A percentile compares a stretch with the other conserved stretches of the same genome.
phyloP scores from a whole-genome alignment of 2,888 invertebrate species.

The Orchesella flavescens region DNA sequence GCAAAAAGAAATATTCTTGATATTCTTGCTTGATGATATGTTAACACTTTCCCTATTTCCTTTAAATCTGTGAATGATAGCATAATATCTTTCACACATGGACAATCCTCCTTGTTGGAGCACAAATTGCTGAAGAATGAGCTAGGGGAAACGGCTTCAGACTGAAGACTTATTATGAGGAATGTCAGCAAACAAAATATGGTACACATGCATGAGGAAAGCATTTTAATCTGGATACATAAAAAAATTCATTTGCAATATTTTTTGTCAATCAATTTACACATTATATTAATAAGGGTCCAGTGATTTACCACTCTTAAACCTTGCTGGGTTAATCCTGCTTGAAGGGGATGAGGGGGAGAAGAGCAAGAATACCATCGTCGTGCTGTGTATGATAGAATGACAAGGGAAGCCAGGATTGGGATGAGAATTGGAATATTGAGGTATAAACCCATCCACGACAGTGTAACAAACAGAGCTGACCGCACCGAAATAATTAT shows the following conservation, averaged over 20 bases:
- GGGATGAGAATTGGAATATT: background rate
- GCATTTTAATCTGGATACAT: slow-evolving; percentile 4
- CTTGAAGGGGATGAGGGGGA: background rate
- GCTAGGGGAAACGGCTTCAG: background rate
- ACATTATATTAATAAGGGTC: background rate
- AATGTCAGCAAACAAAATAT: background rate
- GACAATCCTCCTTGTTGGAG: no score
- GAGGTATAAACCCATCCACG: slow-evolving; percentile 2
- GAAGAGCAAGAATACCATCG: slow-evolving; percentile 13
- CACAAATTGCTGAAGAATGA: no score
- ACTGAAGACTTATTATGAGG: background rate
- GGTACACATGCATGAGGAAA: slow-evolving; percentile 1
- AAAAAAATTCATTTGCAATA: background rate
- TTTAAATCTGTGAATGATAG: no score
- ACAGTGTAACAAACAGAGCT: background rate
- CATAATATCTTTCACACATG: no score
- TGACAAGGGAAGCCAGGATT: background rate
- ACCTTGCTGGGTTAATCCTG: background rate
- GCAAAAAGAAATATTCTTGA: slow-evolving; percentile 20
- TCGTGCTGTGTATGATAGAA: background rate
- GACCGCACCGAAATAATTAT: background rate
- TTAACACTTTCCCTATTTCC: no score
- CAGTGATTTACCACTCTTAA: background rate
- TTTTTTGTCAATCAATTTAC: background rate
- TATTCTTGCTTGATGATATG: background rate